Evolutionary conservation across 2,888 invertebrate species (phyloP).

Genomic region (Melanophora roralis): DNA sequence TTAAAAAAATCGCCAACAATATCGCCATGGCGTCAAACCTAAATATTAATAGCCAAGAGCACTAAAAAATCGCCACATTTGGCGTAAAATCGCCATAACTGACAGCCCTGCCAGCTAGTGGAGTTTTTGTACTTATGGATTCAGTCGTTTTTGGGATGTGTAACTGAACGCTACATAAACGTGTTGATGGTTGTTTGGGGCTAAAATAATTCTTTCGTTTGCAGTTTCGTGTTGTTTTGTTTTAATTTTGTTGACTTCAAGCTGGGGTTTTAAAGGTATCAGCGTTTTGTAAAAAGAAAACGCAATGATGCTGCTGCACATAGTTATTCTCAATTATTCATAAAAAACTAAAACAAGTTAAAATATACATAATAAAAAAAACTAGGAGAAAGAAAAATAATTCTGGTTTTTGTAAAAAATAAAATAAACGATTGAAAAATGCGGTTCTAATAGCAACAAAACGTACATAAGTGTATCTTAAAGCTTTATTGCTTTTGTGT

Average conservation of each 20-base stretch:
- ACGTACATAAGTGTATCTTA: slow-evolving; percentile 21
- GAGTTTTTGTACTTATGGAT: slow-evolving; percentile 46
- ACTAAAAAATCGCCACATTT: too few relatives aligned
- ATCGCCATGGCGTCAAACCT: too few relatives aligned
- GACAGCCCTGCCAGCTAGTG: too few relatives aligned
- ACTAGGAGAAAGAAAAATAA: slow-evolving; percentile 19
- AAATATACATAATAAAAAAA: slow-evolving; percentile 1
- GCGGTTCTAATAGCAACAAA: slow-evolving; percentile 8
- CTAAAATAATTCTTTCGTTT: slow-evolving; percentile 12
- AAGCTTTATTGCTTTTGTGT: slow-evolving; percentile 6
- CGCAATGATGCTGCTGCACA: slow-evolving; percentile 26
- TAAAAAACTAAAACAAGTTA: slow-evolving; percentile 8
- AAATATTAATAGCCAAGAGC: too few relatives aligned
- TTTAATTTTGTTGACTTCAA: slow-evolving; percentile 20
- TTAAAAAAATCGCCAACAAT: too few relatives aligned
- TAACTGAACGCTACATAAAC: slow-evolving; percentile 60
- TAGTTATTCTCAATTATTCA: slow-evolving; percentile 37
- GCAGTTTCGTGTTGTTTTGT: slow-evolving; percentile 49
- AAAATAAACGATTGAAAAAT: slow-evolving; percentile 32
- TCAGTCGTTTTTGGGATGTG: slow-evolving; percentile 65
- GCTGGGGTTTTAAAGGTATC: slow-evolving; percentile 51
- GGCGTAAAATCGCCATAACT: too few relatives aligned
- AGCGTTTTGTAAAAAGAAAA: neutral
- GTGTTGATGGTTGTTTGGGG: slow-evolving; percentile 48
- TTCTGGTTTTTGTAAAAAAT: slow-evolving; percentile 38